Base-by-base conservation (phyloP, 2,888 invertebrate genomes). In the Rosalia funebris region DNA sequence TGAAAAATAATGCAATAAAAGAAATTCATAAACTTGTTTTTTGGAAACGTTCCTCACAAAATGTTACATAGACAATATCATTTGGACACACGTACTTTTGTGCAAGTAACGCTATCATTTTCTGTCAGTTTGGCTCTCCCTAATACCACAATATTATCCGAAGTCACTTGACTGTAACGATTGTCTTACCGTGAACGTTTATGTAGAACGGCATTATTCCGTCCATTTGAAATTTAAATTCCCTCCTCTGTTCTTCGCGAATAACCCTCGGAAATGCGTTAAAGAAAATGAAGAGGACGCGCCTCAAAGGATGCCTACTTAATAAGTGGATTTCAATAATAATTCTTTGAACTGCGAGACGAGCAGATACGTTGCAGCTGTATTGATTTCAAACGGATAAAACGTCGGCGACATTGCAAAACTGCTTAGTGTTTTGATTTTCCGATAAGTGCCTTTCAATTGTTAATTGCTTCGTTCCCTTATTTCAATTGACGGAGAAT, bases 141-240 rank as follows among this genome's bases (percentile, higher is more conserved):
- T 25, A 25, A 25, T 53, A 16, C 2, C 31, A 17, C 31, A n/a
- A 32, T n/a, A 42, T 31, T 17, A 19, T 42, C 41, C 32, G 15
- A 34, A 53, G 16, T 19, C 52, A 17, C 15, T 14, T 31, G 42
- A 20, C 16, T 17, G 41, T 53, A 53, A 42, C 42, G 32, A 53
- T 53, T 53, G 42, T 53, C 17, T 59, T 47, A 59, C 54, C 47
- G 46, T 59, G 42, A 34, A 41, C 54, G 54, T 25, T 47, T 25
- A 41, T 36, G 46, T 41, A 41, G 16, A 41, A 47, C 34, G 47
- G 42, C 48, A 47, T 44, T 39, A 55, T 50, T 48, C 60, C 36
- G 17, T 37, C 37, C 55, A 60, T 60, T 60, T 60, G 48, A 42
- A 55, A 60, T 60, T 60, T 48, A 48, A 60, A 55, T 60, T 60